Evolutionary conservation across 2,113 vertebrate species (phyloP).

Genomic region (Saguinus imperator): DNA sequence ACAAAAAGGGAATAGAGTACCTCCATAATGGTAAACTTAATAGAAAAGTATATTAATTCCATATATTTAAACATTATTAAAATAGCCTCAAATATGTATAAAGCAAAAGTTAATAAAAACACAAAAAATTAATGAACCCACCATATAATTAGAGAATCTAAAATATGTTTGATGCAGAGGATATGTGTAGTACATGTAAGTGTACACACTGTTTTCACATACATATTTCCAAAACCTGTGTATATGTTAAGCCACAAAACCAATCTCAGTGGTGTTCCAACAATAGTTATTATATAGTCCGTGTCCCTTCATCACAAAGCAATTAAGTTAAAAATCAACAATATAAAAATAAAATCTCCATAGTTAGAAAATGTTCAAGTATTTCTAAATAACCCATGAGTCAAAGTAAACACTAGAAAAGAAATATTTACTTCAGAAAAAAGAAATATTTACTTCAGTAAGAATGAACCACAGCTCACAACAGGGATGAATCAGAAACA

Average conservation of each 20-base stretch:
- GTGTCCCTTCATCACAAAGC: not conserved
- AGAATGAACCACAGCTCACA: not conserved
- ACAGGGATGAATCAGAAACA: not conserved
- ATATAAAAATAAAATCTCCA: not conserved
- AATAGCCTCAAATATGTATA: not conserved
- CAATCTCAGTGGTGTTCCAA: not conserved
- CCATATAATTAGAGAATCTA: not conserved
- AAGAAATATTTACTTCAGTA: not conserved
- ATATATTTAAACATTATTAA: not conserved
- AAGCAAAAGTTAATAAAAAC: not conserved
- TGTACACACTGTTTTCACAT: not conserved
- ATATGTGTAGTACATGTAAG: not conserved
- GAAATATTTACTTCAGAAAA: not conserved
- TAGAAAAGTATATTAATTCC: not conserved
- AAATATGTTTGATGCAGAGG: not conserved
- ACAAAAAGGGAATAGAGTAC: not conserved
- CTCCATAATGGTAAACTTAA: not conserved
- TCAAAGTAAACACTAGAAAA: not conserved
- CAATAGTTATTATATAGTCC: not conserved
- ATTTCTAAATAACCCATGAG: not conserved
- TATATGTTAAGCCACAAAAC: not conserved
- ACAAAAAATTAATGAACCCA: not conserved
- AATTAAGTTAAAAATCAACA: conserved; percentile 12
- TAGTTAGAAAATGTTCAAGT: not conserved
- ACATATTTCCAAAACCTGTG: not conserved